Conservation (phyloP, 23 tunicate species). For the Trididemnum nubilum region DNA sequence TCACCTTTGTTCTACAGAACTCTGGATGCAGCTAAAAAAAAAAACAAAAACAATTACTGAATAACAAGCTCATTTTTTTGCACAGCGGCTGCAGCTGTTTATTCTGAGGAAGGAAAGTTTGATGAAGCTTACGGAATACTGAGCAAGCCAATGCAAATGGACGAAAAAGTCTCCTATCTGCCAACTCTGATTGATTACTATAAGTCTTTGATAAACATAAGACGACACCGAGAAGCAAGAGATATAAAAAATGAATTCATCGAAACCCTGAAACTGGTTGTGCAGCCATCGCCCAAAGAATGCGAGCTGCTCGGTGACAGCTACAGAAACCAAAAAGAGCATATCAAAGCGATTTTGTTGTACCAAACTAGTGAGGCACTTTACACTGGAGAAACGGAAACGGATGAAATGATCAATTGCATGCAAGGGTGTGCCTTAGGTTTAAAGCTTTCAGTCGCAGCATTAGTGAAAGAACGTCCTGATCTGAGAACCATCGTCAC, state of each 20-base stretch:
- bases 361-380: constrained; percentile 18
- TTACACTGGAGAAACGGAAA: not conserved
- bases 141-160: not conserved
- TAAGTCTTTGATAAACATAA: not conserved
- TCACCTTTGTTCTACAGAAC: too few species aligned
- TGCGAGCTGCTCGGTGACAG: constrained; percentile 20
- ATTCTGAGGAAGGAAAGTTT: not conserved
- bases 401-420: constrained; percentile 18
- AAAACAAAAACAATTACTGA: too few species aligned
- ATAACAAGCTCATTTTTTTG: too few species aligned
- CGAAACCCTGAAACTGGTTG: not conserved
- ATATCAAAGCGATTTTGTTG: constrained; percentile 28
- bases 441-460: constrained; percentile 2
- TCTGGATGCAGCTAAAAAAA: too few species aligned
- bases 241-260: not conserved
- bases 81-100: too few species aligned
- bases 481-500: not conserved
- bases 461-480: constrained; percentile 16
- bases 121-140: constrained; percentile 20
- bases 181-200: constrained; percentile 26
- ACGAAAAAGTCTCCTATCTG: not conserved
- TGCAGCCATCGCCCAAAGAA: constrained; percentile 2
- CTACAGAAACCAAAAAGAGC: not conserved
- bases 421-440: constrained; percentile 29
- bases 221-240: not conserved